These are phyloP conservation scores for Drosophila tanythrix DNA, from an alignment of 2,888 invertebrate species.

Conservation along the genomic window DNA sequence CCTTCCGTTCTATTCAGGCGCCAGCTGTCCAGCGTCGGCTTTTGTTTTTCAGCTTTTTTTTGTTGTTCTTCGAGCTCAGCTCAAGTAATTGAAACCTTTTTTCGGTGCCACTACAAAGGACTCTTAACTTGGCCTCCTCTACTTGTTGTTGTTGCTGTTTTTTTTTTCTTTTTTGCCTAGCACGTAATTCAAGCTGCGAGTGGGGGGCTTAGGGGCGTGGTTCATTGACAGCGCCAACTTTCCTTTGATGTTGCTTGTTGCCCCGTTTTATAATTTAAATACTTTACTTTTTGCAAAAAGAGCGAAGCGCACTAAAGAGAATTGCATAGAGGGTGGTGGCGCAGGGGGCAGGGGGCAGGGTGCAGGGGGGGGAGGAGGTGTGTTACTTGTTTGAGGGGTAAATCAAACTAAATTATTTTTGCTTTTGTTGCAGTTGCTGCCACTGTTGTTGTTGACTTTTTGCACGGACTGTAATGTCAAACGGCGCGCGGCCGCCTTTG, in stretches of 20 bases:
- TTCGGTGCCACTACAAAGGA: constrained; percentile 74
- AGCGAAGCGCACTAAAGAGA: constrained; percentile 37
- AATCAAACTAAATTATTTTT: constrained; percentile 65
- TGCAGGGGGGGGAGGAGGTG: neutral
- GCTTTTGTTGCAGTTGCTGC: constrained; percentile 28
- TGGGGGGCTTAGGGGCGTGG: constrained; percentile 17
- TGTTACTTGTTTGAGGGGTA: constrained; percentile 25
- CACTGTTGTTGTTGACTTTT: constrained; percentile 35
- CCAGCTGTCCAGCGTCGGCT: constrained; percentile 40
- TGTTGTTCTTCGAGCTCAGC: constrained; percentile 3
- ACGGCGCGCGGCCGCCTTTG: constrained; percentile 54
- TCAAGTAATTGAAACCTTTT: constrained; percentile 72
- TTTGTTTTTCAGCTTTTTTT: constrained; percentile 37
- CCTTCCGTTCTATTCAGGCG: neutral
- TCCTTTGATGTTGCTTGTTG: constrained; percentile 65
- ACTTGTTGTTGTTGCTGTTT: constrained; percentile 4
- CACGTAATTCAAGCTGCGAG: constrained; percentile 65
- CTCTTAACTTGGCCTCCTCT: constrained; percentile 36
- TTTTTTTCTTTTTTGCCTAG: constrained; percentile 50
- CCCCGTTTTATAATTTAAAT: constrained; percentile 76
- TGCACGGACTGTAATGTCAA: constrained; percentile 46
- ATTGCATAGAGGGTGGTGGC: neutral
- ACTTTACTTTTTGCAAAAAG: constrained; percentile 52
- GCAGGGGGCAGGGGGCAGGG: neutral
- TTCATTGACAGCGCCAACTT: constrained; percentile 71